Evolutionary conservation across 2,113 vertebrate species (phyloP).

Genomic region (Numenius arquata): DNA sequence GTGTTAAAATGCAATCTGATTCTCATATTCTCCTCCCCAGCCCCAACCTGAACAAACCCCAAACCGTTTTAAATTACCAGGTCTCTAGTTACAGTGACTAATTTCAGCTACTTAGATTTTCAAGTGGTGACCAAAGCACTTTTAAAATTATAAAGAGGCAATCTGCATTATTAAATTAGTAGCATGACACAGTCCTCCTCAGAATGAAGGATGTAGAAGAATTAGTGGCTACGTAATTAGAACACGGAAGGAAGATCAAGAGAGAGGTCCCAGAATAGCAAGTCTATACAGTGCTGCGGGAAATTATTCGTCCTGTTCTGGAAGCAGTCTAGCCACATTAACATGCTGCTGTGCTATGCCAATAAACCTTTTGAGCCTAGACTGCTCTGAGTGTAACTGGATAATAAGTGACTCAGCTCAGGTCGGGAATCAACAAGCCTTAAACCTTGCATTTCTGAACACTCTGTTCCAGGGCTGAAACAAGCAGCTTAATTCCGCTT

Average conservation of each 20-base stretch:
- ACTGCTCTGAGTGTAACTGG: background rate
- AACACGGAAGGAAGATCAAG: constrained; percentile 10
- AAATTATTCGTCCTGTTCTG: constrained; percentile 19
- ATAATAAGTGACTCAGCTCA: background rate
- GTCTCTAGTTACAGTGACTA: background rate
- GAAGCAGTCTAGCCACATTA: background rate
- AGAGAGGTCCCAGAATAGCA: constrained; percentile 28
- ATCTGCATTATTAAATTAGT: background rate
- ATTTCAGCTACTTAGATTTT: background rate
- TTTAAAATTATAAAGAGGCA: background rate
- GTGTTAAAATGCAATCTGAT: background rate
- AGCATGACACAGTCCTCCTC: background rate
- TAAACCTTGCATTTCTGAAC: background rate
- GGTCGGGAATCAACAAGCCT: background rate
- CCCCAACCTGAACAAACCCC: background rate
- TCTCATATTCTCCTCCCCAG: background rate
- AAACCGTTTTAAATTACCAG: background rate
- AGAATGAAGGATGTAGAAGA: background rate
- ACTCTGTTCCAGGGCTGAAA: constrained; percentile 21
- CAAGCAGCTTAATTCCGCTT: background rate
- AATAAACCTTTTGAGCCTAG: constrained; percentile 23
- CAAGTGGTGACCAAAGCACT: background rate
- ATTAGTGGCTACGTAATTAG: background rate
- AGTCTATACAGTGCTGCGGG: background rate
- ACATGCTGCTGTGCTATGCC: background rate